Conservation (phyloP, 2,888 invertebrate species). For the Phengaris arion region DNA sequence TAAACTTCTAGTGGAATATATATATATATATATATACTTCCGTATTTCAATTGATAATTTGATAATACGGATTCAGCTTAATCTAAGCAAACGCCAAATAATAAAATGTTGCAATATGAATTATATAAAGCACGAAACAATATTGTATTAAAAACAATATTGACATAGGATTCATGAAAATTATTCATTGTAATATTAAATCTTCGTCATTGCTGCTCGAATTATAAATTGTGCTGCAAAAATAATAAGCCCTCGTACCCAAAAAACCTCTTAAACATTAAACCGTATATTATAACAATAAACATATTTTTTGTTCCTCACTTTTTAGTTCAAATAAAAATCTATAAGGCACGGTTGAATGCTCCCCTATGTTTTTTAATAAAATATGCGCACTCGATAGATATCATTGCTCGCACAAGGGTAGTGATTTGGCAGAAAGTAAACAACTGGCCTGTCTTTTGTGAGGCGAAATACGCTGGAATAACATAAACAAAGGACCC, state of each 20-base stretch:
- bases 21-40: no score
- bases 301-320: slow-evolving; percentile 33
- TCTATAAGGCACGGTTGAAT: slow-evolving; percentile 42
- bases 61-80: no score
- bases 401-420: slow-evolving; percentile 64
- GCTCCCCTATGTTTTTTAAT: slow-evolving; percentile 69
- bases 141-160: slow-evolving; percentile 26
- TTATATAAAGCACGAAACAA: background rate
- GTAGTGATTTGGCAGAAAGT: slow-evolving; percentile 76
- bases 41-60: no score
- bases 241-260: slow-evolving; percentile 48
- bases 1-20: no score
- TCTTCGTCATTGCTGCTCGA: background rate
- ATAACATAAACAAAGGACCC: slow-evolving; percentile 74
- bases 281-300: slow-evolving; percentile 22
- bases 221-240: slow-evolving; percentile 38
- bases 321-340: slow-evolving; percentile 31
- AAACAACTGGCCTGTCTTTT: slow-evolving; percentile 70
- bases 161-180: slow-evolving; percentile 13
- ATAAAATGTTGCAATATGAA: background rate
- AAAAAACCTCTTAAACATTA: slow-evolving; percentile 32
- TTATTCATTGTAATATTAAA: slow-evolving; percentile 10
- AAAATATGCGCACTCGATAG: slow-evolving; percentile 67
- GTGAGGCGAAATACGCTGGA: slow-evolving; percentile 68
- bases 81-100: background rate